Conservation (phyloP, 2,888 invertebrate species). For the Mesochorus sp. region DNA sequence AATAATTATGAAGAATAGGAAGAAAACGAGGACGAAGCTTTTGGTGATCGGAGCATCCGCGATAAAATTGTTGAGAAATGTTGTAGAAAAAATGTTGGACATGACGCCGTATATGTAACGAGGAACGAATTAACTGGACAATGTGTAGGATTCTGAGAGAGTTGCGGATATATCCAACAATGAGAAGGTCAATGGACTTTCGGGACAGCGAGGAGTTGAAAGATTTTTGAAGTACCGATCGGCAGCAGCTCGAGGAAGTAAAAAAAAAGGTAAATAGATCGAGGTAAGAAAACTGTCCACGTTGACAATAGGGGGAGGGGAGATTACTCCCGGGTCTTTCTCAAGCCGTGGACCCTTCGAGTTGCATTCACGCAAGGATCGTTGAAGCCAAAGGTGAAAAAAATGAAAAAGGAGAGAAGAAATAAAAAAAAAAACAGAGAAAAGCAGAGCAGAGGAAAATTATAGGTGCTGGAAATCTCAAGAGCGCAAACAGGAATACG, state of each 20-base stretch:
- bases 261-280: constrained; percentile 10
- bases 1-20: no score
- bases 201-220: constrained; percentile 11
- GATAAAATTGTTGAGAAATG: neutral
- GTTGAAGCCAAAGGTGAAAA: constrained; percentile 64
- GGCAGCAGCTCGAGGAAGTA: neutral
- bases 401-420: constrained; percentile 64
- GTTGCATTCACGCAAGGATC: constrained; percentile 73
- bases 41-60: neutral
- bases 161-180: neutral
- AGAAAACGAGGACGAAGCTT: constrained; percentile 7
- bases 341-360: constrained; percentile 55
- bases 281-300: constrained; percentile 56
- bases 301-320: constrained; percentile 65
- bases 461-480: constrained; percentile 81
- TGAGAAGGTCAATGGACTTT: constrained; percentile 19
- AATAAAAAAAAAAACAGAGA: constrained; percentile 61
- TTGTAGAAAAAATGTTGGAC: neutral
- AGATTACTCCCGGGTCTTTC: constrained; percentile 67
- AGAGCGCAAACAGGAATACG: constrained; percentile 78
- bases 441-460: constrained; percentile 71
- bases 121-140: constrained; percentile 8
- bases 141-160: neutral
- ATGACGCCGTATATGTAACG: neutral
- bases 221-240: constrained; percentile 10